A percentile compares a stretch with the other conserved stretches of the same genome.
Evolutionary conservation across 1,140 invertebrate species (phyloP).

Genomic region (Apis dorsata): DNA sequence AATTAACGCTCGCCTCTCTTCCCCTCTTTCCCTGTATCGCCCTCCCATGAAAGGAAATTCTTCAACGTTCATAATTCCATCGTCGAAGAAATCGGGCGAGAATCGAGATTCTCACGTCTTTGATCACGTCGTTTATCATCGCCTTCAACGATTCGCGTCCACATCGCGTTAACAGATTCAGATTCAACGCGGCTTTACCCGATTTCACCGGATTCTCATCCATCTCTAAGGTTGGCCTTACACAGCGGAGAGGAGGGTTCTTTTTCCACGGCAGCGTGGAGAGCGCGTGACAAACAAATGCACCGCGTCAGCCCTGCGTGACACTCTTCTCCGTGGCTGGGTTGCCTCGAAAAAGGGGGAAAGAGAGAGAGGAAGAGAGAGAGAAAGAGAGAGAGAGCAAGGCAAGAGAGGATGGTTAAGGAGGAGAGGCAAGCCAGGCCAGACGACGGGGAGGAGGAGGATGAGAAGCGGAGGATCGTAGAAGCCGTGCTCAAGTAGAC

Average conservation of each 20-base stretch:
- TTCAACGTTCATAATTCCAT: not conserved
- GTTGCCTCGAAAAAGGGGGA: constrained; percentile 55
- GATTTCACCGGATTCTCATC: constrained; percentile 55
- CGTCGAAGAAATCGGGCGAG: not conserved
- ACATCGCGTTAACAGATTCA: not conserved
- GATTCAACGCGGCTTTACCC: constrained; percentile 33
- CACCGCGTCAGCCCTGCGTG: constrained; percentile 73
- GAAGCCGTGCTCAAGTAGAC: constrained; percentile 80
- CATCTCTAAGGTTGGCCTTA: constrained; percentile 39
- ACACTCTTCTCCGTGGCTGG: constrained; percentile 68
- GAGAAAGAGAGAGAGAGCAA: not conserved
- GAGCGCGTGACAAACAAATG: constrained; percentile 76
- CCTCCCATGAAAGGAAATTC: too few relatives aligned
- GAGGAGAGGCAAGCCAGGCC: constrained; percentile 42
- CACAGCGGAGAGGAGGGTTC: constrained; percentile 24
- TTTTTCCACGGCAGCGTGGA: constrained; percentile 13
- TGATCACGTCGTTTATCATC: not conserved
- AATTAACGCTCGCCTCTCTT: not conserved
- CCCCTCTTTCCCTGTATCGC: too few relatives aligned
- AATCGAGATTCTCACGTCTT: not conserved
- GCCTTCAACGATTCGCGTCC: too few relatives aligned
- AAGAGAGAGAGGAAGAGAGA: not conserved
- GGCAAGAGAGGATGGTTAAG: constrained; percentile 49
- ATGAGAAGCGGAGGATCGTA: constrained; percentile 76
- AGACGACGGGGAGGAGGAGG: constrained; percentile 48